Conservation (phyloP, 1,140 invertebrate genomes). For the Macrobrachium rosenbergii region DNA sequence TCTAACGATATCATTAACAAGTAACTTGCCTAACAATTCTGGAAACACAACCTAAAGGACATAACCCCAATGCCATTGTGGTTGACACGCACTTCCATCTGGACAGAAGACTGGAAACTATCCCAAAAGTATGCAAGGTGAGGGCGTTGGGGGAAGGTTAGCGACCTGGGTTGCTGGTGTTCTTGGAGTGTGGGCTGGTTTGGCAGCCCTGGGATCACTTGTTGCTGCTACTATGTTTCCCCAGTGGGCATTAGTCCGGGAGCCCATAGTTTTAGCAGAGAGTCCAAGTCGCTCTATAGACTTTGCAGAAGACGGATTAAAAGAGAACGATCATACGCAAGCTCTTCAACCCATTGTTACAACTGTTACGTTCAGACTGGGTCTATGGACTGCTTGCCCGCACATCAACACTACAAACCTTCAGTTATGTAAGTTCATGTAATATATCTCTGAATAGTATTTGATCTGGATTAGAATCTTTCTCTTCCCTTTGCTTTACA, state of each 20-base stretch:
- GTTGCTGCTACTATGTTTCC: constrained; percentile 56
- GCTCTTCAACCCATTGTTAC: constrained; percentile 28
- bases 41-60: no score
- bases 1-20: no score
- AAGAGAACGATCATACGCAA: neutral
- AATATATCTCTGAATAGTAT: no score
- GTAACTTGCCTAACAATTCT: no score
- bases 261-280: constrained; percentile 53
- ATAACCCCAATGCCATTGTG: no score
- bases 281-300: constrained; percentile 8
- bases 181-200: constrained; percentile 56
- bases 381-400: constrained; percentile 55
- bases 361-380: constrained; percentile 55
- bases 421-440: constrained; percentile 32
- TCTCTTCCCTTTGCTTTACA: neutral
- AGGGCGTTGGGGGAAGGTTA: constrained; percentile 40
- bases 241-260: constrained; percentile 56
- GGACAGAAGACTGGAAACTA: neutral
- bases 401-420: constrained; percentile 50
- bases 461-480: no score
- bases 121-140: constrained; percentile 36
- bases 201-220: constrained; percentile 52
- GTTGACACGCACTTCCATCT: neutral
- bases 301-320: constrained; percentile 7
- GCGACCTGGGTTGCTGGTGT: constrained; percentile 56